Evolutionary conservation across 2,797 vertebrate genomes (phyloP), one percentile per base, ranked within the genome.

Genomic region (Pelobates cultripes): DNA sequence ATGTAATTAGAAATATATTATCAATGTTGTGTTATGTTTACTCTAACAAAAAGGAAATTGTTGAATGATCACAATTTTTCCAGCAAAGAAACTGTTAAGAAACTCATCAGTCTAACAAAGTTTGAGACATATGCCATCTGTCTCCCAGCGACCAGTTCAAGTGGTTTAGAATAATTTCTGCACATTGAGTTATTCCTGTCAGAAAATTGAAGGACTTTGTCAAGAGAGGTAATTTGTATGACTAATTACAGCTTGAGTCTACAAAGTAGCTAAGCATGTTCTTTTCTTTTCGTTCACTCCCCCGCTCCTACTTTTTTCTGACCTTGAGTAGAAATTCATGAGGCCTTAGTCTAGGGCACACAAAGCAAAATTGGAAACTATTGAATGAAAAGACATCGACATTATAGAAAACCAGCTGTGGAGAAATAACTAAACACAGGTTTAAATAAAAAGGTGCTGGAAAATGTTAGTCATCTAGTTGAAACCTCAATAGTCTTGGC

Each of bases 121-220:
- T 78, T 74, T 78, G 75, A 40, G 77, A 78, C 60, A 70, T 55
- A 73, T 77, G 70, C 57, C 45, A 73, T 82, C 44, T 73, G 81
- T 83, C 63, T 83, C 81, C 75, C 43, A 74, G 81, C 63, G 76
- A 78, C 76, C 7, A 43, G 15, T 60, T 70, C 53, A 83, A 83
- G 81, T 83, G 76, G 53, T 43, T 74, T 53, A 68, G 53, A 63
- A 75, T 78, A 83, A 78, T 70, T 74, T 83, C 42, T 78, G 70
- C 51, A 13, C n/a, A 70, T 74, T 70, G 61, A 74, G 81, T 78
- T 83, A 78, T 83, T 83, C 78, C 51, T 70, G 64, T 74, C 28
- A 43, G 53, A n/a, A 78, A 83, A 74, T 78, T 83, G 76, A 83
- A 78, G 76, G 81, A 75, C 76, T 75, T 83, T 75, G 64, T 74